Evolutionary conservation across 2,113 vertebrate genomes (phyloP).

Genomic region (Caracal caracal): DNA sequence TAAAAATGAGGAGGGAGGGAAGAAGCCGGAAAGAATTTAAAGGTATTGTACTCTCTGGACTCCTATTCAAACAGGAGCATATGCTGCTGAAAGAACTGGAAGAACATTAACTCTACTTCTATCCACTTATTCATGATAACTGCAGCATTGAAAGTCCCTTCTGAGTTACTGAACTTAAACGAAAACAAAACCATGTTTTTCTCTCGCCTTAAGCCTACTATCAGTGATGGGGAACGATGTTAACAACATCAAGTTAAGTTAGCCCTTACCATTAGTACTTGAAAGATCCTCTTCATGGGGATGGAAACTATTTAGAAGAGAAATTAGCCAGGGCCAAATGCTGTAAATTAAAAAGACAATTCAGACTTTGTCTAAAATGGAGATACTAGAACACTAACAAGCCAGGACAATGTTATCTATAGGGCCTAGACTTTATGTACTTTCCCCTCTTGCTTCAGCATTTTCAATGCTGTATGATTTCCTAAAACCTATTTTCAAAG

Average conservation of each 20-base stretch:
- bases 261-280: slow-evolving; percentile 89
- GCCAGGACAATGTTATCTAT: not conserved
- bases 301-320: slow-evolving; percentile 97
- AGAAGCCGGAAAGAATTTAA: not conserved
- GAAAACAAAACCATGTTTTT: not conserved
- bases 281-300: slow-evolving; percentile 94
- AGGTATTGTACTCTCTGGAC: not conserved
- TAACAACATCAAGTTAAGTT: not conserved
- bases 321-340: slow-evolving; percentile 98
- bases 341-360: slow-evolving; percentile 84
- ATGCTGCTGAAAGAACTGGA: not conserved
- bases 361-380: slow-evolving; percentile 18
- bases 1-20: not conserved
- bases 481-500: slow-evolving; percentile 24
- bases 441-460: not conserved
- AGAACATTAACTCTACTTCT: not conserved
- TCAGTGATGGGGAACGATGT: not conserved
- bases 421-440: not conserved
- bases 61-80: not conserved
- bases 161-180: not conserved
- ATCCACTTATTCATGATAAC: not conserved
- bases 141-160: not conserved
- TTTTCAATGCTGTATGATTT: slow-evolving; percentile 31
- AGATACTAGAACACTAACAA: slow-evolving; percentile 38
- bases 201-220: not conserved